Evolutionary conservation across 2,888 invertebrate species (phyloP).

Genomic region (Nycteola revayana): DNA sequence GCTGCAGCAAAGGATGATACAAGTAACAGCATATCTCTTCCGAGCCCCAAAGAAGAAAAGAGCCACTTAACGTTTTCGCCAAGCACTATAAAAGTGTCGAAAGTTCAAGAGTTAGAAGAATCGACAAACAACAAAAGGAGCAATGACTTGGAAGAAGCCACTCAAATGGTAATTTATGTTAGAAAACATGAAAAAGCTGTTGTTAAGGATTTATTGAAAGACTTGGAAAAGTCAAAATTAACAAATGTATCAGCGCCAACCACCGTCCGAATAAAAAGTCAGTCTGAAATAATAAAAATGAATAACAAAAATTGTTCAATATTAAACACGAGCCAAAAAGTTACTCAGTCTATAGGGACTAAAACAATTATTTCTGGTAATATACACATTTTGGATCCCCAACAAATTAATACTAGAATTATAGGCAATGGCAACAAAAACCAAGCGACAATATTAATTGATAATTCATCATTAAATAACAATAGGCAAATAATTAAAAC

Average conservation of each 20-base stretch:
- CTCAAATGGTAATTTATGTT: conserved; percentile 75
- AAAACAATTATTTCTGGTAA: conserved; percentile 79
- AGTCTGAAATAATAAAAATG: conserved; percentile 70
- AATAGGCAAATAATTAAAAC: conserved; percentile 77
- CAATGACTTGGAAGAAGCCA: conserved; percentile 64
- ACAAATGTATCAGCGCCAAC: conserved; percentile 50
- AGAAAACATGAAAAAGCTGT: conserved; percentile 78
- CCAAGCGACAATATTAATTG: conserved; percentile 75
- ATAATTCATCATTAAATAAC: conserved; percentile 70
- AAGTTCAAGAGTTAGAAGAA: conserved; percentile 66
- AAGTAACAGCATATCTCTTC: conserved; percentile 67
- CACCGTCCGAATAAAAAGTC: conserved; percentile 68
- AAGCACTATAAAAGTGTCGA: conserved; percentile 84
- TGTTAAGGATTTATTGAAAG: conserved; percentile 85
- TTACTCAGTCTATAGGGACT: conserved; percentile 67
- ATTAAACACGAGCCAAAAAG: conserved; percentile 70
- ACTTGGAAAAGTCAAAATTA: conserved; percentile 75
- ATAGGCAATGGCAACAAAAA: conserved; percentile 72
- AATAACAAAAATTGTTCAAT: conserved; percentile 74
- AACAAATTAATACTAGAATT: conserved; percentile 69
- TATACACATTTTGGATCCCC: conserved; percentile 77
- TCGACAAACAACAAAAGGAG: conserved; percentile 41
- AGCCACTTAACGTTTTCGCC: conserved; percentile 88
- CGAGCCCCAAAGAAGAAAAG: conserved; percentile 85
- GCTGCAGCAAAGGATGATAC: conserved; percentile 55